Percentiles rank a stretch among this genome's conserved stretches.
phyloP scores from a whole-genome alignment of 2,797 vertebrate species.

The Chaetodon trifasciatus region DNA sequence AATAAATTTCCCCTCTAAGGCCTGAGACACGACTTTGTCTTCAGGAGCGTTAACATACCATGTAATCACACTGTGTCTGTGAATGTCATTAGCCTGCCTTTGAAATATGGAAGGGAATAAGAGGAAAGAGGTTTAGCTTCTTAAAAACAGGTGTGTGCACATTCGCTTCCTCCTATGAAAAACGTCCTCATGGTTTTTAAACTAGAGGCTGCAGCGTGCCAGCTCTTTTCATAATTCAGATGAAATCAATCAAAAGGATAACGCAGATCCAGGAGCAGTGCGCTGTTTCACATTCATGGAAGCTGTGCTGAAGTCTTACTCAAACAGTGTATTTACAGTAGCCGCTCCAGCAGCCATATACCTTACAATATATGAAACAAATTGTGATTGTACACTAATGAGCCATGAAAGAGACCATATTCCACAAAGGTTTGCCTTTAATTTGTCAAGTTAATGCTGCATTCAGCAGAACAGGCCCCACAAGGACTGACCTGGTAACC shows the following conservation, averaged over 20 bases:
- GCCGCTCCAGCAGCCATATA: slow-evolving; percentile 30
- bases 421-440: slow-evolving; percentile 51
- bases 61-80: slow-evolving; percentile 72
- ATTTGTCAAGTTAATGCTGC: slow-evolving; percentile 69
- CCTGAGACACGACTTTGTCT: slow-evolving; percentile 66
- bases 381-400: slow-evolving; percentile 65
- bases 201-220: slow-evolving; percentile 4
- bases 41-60: slow-evolving; percentile 75
- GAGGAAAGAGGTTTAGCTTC: slow-evolving; percentile 41
- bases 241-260: slow-evolving; percentile 42
- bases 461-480: slow-evolving; percentile 49
- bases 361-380: slow-evolving; percentile 37
- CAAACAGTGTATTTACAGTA: slow-evolving; percentile 44
- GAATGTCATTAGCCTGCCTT: slow-evolving; percentile 70
- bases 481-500: slow-evolving; percentile 35
- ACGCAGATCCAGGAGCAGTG: slow-evolving; percentile 15
- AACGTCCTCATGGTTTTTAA: slow-evolving; percentile 14
- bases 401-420: slow-evolving; percentile 50
- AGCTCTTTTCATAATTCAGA: slow-evolving; percentile 18
- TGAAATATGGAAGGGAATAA: slow-evolving; percentile 50
- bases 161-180: slow-evolving; percentile 30
- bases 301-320: slow-evolving; percentile 39
- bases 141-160: slow-evolving; percentile 66
- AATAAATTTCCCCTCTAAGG: slow-evolving; percentile 68
- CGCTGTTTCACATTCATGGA: slow-evolving; percentile 31